phyloP scores from a whole-genome alignment of 2,113 vertebrate genomes.

The Rynchops niger region DNA sequence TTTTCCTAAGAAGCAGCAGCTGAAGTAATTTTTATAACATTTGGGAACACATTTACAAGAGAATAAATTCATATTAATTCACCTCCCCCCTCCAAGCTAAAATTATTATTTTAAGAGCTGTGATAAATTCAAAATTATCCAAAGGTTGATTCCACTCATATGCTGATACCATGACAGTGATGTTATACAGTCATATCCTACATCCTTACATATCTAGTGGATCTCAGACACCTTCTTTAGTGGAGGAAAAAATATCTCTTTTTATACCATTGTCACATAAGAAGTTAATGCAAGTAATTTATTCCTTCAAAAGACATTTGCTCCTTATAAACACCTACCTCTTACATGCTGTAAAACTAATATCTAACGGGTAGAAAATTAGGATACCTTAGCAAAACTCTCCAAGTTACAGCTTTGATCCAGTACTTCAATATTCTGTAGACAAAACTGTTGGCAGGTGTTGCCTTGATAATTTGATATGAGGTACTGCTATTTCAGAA shows the following conservation, averaged over 20 bases:
- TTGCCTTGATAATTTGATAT: not conserved
- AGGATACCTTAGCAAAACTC: not conserved
- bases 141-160: not conserved
- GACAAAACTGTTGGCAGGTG: not conserved
- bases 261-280: not conserved
- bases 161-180: not conserved
- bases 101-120: not conserved
- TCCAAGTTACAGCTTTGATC: not conserved
- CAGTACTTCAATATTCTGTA: not conserved
- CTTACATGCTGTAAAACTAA: not conserved
- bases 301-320: not conserved
- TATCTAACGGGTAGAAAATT: not conserved
- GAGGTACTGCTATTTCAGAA: not conserved
- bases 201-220: not conserved
- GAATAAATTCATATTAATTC: not conserved
- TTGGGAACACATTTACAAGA: not conserved
- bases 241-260: not conserved
- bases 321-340: not conserved
- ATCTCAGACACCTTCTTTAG: not conserved
- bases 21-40: not conserved
- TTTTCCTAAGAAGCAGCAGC: not conserved
- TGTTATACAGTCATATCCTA: not conserved
- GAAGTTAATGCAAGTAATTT: not conserved
- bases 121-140: not conserved
- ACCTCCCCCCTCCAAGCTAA: not conserved